Conservation (phyloP, 2,113 vertebrate species). For the Dryoscopus gambensis region DNA sequence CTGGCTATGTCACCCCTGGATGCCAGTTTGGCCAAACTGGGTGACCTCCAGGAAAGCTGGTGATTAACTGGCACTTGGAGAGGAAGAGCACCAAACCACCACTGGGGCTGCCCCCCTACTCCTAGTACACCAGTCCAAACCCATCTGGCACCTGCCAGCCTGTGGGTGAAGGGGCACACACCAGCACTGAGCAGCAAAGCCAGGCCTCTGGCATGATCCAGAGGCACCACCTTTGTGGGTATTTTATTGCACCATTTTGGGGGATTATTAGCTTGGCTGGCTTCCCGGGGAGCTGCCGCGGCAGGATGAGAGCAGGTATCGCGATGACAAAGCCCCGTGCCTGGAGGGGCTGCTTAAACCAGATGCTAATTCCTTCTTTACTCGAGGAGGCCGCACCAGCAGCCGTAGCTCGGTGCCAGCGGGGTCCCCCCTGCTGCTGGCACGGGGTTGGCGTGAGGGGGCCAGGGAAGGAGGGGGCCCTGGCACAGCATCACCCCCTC, state of each 20-base stretch:
- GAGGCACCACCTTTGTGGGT: background rate
- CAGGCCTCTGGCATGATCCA: background rate
- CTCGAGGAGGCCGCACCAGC: background rate
- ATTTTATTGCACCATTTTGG: slow-evolving; percentile 7
- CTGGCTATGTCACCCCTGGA: accelerated
- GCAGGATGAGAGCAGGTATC: slow-evolving; percentile 20
- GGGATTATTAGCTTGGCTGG: slow-evolving; percentile 50
- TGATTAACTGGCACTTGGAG: background rate
- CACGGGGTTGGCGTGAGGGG: accelerated
- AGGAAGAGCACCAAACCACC: background rate
- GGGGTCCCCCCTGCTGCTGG: background rate
- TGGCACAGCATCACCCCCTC: background rate
- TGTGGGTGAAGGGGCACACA: background rate
- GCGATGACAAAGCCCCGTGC: background rate
- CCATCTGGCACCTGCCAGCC: background rate
- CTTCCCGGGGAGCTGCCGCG: background rate
- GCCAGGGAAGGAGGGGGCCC: background rate
- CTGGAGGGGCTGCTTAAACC: slow-evolving; percentile 18
- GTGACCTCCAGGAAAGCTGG: background rate
- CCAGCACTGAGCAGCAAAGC: accelerated
- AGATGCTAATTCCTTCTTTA: slow-evolving; percentile 23
- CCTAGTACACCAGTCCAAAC: accelerated
- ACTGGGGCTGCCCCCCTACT: background rate
- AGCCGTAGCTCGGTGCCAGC: background rate
- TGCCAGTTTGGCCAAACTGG: background rate